Conservation (phyloP, 2,797 vertebrate genomes). For the Semaprochilodus insignis region DNA sequence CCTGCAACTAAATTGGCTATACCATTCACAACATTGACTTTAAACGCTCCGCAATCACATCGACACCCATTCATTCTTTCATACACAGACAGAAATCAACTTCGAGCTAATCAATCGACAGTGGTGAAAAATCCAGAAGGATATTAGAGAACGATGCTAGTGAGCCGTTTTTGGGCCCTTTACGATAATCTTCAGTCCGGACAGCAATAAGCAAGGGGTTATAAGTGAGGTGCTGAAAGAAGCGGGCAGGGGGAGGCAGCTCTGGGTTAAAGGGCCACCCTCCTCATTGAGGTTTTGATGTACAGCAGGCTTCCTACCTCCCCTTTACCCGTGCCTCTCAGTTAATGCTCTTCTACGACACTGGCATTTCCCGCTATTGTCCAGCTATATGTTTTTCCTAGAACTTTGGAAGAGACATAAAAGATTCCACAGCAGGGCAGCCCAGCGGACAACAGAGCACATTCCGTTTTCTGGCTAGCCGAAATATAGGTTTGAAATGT, state of each 20-base stretch:
- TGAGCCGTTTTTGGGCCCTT: neutral
- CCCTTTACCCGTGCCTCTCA: constrained; percentile 28
- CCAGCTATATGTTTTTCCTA: constrained; percentile 56
- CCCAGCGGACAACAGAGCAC: neutral
- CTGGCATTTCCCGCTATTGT: constrained; percentile 76
- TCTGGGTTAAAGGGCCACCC: constrained; percentile 45
- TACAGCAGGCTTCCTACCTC: constrained; percentile 53
- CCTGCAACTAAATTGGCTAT: too few relatives aligned
- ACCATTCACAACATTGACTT: too few relatives aligned
- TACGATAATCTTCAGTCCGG: neutral
- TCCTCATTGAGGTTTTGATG: constrained; percentile 56
- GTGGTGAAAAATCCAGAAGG: neutral
- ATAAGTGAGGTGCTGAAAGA: constrained; percentile 20
- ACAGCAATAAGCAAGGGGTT: neutral
- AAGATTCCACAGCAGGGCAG: neutral
- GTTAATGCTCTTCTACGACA: constrained; percentile 23
- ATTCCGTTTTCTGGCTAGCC: neutral
- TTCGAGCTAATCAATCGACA: neutral
- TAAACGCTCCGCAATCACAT: too few relatives aligned
- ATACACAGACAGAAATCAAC: too few relatives aligned
- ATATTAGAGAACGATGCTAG: neutral
- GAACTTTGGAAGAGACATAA: neutral
- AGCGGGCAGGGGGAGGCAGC: constrained; percentile 33
- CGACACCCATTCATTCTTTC: too few relatives aligned
- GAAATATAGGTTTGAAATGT: neutral